Conservation (phyloP, 1,140 invertebrate species). For the Macrotrachela quadricornifera region DNA sequence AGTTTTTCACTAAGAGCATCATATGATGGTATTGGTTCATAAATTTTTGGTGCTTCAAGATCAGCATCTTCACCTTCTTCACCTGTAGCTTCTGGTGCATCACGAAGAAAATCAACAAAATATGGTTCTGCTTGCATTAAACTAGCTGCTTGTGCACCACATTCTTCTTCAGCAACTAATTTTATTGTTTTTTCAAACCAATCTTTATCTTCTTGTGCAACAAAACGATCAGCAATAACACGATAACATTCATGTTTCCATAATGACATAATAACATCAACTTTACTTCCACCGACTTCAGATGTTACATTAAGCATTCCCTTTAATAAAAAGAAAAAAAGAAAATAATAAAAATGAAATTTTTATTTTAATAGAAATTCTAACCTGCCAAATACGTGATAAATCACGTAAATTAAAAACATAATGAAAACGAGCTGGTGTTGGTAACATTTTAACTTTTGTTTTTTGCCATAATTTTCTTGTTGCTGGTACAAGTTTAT, state of each 20-base stretch:
- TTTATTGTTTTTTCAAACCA: conserved; percentile 30
- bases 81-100: conserved; percentile 81
- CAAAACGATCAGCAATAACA: conserved; percentile 58
- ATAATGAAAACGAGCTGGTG: conserved; percentile 33
- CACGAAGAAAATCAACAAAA: conserved; percentile 40
- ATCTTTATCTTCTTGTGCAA: conserved; percentile 23
- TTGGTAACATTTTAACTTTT: conserved; percentile 32
- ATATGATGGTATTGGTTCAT: conserved; percentile 56
- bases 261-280: conserved; percentile 60
- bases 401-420: conserved; percentile 32
- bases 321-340: too few relatives aligned
- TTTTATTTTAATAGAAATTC: background rate
- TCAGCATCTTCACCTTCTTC: conserved; percentile 68
- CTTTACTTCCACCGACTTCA: conserved; percentile 45
- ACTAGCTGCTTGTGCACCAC: conserved; percentile 17
- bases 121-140: conserved; percentile 26
- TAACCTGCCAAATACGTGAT: conserved; percentile 27
- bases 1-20: conserved; percentile 55
- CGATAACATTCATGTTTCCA: conserved; percentile 84
- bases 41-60: conserved; percentile 75
- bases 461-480: conserved; percentile 29
- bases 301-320: conserved; percentile 61
- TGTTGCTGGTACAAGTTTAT: conserved; percentile 25
- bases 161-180: conserved; percentile 27
- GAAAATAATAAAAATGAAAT: conserved; percentile 10